These are phyloP conservation scores for Montipora cactus DNA, from an alignment of 64 coral and sea anemone genomes.

Conservation along the genomic window DNA sequence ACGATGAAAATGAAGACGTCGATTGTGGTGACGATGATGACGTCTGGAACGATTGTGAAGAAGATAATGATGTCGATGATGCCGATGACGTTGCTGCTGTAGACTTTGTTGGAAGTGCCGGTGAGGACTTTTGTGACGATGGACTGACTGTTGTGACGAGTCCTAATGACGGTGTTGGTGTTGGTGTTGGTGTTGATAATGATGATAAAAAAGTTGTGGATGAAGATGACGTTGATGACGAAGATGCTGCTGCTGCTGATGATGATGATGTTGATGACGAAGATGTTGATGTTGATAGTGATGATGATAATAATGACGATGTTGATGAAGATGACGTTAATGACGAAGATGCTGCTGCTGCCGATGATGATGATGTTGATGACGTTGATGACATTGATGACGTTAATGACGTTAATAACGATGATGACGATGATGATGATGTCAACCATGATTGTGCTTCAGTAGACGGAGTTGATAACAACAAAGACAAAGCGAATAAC, in stretches of 20 bases:
- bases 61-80: neutral
- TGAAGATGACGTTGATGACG: neutral
- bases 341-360: neutral
- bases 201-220: neutral
- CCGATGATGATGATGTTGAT: neutral
- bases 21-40: neutral
- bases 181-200: neutral
- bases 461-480: neutral
- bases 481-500: neutral
- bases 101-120: neutral
- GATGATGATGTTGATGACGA: neutral
- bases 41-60: neutral
- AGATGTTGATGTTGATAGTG: neutral
- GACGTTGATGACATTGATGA: neutral
- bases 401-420: neutral
- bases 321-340: neutral
- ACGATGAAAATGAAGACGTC: neutral
- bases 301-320: neutral
- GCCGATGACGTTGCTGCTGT: neutral
- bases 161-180: neutral
- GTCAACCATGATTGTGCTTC: neutral
- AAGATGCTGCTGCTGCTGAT: neutral
- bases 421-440: neutral
- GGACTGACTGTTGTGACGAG: too few relatives aligned
- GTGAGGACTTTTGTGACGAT: neutral